phyloP scores from a whole-genome alignment of 2,888 invertebrate genomes.

The Philereme transversata region DNA sequence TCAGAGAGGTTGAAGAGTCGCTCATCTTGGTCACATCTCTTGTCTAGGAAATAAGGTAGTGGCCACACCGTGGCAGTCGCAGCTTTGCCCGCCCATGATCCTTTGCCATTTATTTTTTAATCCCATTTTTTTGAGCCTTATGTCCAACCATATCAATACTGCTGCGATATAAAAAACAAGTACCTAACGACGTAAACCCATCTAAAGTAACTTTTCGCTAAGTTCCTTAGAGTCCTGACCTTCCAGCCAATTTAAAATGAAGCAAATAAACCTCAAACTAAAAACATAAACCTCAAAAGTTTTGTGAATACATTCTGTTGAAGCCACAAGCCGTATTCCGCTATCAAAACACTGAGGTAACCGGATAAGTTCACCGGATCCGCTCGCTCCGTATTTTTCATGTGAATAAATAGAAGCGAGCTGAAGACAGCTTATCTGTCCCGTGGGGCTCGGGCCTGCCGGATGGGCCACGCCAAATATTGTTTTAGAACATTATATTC shows the following conservation, averaged over 20 bases:
- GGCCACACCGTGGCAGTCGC: too few species aligned
- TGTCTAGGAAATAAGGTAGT: too few species aligned
- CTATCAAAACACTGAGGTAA: conserved; percentile 5
- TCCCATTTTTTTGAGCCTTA: too few species aligned
- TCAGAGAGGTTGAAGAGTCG: too few species aligned
- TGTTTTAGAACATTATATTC: conserved; percentile 1
- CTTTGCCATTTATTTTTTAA: too few species aligned
- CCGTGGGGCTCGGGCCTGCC: conserved; percentile 2
- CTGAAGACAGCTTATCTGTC: conserved; percentile 20
- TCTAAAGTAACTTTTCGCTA: conserved; percentile 4
- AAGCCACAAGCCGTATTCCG: not conserved
- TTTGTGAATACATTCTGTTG: conserved; percentile 12
- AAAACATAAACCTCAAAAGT: conserved; percentile 1
- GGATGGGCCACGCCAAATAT: not conserved
- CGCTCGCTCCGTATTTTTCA: conserved; percentile 15
- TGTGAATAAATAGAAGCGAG: conserved; percentile 17
- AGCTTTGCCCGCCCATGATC: too few species aligned
- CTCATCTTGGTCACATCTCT: too few species aligned
- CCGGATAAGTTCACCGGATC: conserved; percentile 12
- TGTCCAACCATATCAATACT: too few species aligned
- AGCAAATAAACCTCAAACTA: conserved; percentile 10
- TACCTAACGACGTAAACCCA: too few species aligned
- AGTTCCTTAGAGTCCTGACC: conserved; percentile 15
- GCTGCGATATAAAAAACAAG: too few species aligned
- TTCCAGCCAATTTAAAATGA: conserved; percentile 7